phyloP scores from a whole-genome alignment of 2,797 vertebrate genomes.

The Pantherophis alleghaniensis region DNA sequence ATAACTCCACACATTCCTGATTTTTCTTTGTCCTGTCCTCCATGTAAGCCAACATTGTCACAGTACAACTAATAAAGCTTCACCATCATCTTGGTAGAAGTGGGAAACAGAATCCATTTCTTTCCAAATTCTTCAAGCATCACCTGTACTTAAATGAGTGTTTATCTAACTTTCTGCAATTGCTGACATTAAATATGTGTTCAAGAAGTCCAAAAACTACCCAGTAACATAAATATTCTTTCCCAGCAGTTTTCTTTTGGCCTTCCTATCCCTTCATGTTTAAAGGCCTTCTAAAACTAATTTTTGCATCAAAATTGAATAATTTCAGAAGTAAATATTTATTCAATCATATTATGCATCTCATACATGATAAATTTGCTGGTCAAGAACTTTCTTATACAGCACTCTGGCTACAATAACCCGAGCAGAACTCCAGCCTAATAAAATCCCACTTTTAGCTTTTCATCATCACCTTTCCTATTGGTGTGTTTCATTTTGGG shows the following conservation, averaged over 20 bases:
- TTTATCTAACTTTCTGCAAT: not conserved
- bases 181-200: not conserved
- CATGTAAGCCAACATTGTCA: not conserved
- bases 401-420: not conserved
- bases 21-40: slow-evolving; percentile 12
- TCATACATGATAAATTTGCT: not conserved
- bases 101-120: not conserved
- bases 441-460: not conserved
- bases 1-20: not conserved
- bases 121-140: not conserved
- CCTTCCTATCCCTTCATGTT: not conserved
- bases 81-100: not conserved
- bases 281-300: not conserved
- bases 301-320: not conserved
- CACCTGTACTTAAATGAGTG: not conserved
- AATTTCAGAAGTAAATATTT: not conserved
- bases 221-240: not conserved
- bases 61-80: not conserved
- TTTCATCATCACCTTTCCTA: not conserved
- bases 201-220: not conserved
- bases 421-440: not conserved
- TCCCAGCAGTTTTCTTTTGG: not conserved
- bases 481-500: not conserved
- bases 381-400: not conserved
- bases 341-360: no score